Conservation (phyloP, 1,140 invertebrate species). For the Hypothenemus hampei region DNA sequence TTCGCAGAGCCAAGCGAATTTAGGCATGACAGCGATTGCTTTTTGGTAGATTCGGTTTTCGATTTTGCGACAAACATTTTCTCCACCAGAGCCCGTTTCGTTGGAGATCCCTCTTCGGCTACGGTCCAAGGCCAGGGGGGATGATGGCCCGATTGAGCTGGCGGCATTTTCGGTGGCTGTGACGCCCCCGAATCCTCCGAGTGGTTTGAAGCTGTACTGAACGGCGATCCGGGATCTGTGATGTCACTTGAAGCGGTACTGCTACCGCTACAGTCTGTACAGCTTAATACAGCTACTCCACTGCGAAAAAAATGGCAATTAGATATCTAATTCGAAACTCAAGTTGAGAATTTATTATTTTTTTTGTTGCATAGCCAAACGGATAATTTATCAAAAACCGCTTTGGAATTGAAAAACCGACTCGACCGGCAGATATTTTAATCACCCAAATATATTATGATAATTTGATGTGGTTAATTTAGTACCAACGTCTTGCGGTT, state of each 20-base stretch:
- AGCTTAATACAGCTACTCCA: constrained; percentile 64
- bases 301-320: constrained; percentile 54
- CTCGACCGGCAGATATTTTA: not conserved
- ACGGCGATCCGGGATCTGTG: constrained; percentile 76
- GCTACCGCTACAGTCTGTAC: constrained; percentile 56
- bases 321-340: no score
- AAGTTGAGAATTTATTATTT: no score
- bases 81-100: constrained; percentile 34
- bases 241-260: constrained; percentile 68
- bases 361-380: no score
- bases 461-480: not conserved
- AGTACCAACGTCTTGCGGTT: not conserved
- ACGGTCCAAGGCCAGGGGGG: constrained; percentile 42
- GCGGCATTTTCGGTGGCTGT: constrained; percentile 46
- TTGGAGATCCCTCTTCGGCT: constrained; percentile 37
- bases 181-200: constrained; percentile 40
- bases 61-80: constrained; percentile 32
- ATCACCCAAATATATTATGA: not conserved
- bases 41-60: constrained; percentile 22
- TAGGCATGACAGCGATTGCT: constrained; percentile 31
- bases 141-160: constrained; percentile 48
- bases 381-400: no score
- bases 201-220: constrained; percentile 56
- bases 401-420: no score
- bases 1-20: no score